Evolutionary conservation across 2,888 invertebrate species (phyloP).

Genomic region (Hemaris fuciformis): DNA sequence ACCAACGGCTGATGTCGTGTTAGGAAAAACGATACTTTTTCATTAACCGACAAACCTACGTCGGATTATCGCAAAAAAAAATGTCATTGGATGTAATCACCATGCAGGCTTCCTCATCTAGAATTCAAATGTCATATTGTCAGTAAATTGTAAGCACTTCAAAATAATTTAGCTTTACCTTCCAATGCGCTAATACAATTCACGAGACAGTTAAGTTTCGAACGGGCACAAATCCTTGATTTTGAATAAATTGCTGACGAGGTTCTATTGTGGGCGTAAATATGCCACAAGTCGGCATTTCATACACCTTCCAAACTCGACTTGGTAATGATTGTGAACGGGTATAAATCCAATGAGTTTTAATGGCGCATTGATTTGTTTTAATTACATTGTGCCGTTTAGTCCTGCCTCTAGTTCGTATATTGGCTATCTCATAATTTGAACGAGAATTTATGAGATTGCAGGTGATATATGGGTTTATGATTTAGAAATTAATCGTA

Average conservation of each 20-base stretch:
- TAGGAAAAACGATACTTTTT: too few relatives aligned
- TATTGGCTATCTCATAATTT: background rate
- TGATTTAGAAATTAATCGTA: background rate
- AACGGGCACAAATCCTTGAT: conserved; percentile 49
- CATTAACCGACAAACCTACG: too few relatives aligned
- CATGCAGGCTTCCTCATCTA: too few relatives aligned
- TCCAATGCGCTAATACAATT: conserved; percentile 20
- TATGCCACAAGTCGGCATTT: conserved; percentile 49
- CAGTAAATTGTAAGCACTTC: too few relatives aligned
- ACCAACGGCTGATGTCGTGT: too few relatives aligned
- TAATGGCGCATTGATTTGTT: conserved; percentile 1
- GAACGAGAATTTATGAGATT: background rate
- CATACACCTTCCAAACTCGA: conserved; percentile 30
- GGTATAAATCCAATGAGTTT: background rate
- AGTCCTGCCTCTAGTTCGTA: background rate
- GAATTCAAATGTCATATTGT: too few relatives aligned
- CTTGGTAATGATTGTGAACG: conserved; percentile 6
- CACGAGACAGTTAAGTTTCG: conserved; percentile 23
- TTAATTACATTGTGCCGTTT: conserved; percentile 5
- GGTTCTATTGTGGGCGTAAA: conserved; percentile 65
- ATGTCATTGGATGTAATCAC: too few relatives aligned
- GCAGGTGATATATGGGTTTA: background rate
- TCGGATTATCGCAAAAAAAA: too few relatives aligned
- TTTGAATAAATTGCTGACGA: conserved; percentile 69
- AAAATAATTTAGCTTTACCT: conserved; percentile 36